These are phyloP conservation scores for Benitochromis conjunctus DNA, from an alignment of 2,113 vertebrate genomes.

Conservation along the genomic window DNA sequence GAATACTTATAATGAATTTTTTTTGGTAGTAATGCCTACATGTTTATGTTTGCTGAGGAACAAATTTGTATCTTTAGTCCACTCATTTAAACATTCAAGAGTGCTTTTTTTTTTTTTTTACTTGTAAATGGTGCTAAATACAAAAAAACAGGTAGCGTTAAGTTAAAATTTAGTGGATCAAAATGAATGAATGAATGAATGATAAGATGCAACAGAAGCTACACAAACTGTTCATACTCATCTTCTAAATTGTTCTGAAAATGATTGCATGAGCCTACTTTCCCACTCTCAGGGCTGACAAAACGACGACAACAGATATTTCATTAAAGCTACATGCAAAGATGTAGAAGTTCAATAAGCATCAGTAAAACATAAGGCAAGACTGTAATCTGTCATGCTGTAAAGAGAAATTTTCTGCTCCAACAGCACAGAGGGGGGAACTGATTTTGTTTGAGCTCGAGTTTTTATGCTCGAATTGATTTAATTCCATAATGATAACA, in stretches of 20 bases:
- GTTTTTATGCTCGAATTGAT: conserved; percentile 13
- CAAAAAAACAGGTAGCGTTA: background rate
- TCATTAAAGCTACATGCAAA: background rate
- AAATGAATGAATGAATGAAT: too few species aligned
- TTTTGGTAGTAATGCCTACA: background rate
- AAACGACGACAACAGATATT: background rate
- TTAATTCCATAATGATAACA: conserved; percentile 8
- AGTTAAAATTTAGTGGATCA: background rate
- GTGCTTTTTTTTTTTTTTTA: background rate
- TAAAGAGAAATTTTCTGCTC: conserved; percentile 25
- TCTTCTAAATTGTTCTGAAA: background rate
- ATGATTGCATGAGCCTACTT: background rate
- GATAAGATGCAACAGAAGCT: background rate
- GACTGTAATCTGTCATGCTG: background rate
- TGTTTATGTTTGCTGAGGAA: background rate
- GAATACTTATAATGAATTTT: background rate
- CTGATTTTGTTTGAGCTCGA: background rate
- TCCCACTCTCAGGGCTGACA: background rate
- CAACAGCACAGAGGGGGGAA: background rate
- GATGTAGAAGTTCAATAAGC: conserved; percentile 3
- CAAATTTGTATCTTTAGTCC: fast-evolving
- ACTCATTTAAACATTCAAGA: background rate
- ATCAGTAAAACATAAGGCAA: background rate
- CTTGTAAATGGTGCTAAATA: background rate
- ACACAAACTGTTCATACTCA: background rate